phyloP scores from a whole-genome alignment of 2,797 vertebrate genomes.

The Danio aesculapii region DNA sequence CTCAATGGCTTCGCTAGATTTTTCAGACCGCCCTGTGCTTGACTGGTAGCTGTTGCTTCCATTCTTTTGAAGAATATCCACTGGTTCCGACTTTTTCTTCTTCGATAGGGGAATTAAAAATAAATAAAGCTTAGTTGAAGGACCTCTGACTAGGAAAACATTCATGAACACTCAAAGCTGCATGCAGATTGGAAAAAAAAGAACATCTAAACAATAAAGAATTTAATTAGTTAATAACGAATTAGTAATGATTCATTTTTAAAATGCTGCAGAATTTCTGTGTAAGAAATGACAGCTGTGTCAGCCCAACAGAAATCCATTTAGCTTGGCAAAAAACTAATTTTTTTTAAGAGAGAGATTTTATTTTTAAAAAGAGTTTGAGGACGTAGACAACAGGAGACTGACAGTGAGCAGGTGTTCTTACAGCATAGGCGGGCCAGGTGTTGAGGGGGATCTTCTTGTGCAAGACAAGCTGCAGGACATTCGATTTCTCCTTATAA shows the following conservation, averaged over 20 bases:
- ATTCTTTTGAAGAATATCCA: constrained; percentile 75
- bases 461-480: constrained; percentile 89
- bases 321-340: background rate
- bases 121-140: background rate
- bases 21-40: constrained; percentile 57
- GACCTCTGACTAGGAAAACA: background rate
- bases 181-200: background rate
- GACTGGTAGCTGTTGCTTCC: constrained; percentile 73
- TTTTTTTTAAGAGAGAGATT: too few species aligned
- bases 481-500: constrained; percentile 88
- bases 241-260: background rate
- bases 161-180: background rate
- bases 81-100: constrained; percentile 81
- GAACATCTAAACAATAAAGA: background rate
- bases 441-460: constrained; percentile 96
- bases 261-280: too few species aligned
- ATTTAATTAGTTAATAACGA: background rate
- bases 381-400: background rate
- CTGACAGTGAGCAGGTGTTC: constrained; percentile 16
- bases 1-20: constrained; percentile 65
- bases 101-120: constrained; percentile 57
- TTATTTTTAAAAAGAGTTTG: background rate
- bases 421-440: constrained; percentile 92
- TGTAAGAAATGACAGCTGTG: background rate
- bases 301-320: background rate